Base-by-base conservation (phyloP, 2,888 invertebrate species). In the Patella caerulea region DNA sequence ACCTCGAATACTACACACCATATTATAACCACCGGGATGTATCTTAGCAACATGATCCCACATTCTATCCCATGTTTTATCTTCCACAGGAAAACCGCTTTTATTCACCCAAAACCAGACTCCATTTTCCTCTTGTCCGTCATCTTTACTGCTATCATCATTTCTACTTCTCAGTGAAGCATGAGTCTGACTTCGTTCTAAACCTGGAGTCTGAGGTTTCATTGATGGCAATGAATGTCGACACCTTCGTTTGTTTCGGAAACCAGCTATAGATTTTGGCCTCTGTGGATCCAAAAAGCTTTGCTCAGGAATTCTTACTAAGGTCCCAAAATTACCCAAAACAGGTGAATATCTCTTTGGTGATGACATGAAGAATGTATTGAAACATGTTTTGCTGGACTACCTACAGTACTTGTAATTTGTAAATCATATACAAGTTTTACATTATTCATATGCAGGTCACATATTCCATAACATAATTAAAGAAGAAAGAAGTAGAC, bases 61-160 rank as follows among this genome's bases (percentile, higher is more conserved):
- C 92, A 92, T 91, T 75, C 89, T 82, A n/a, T 89, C 86, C 90
- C 91, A 92, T 5, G 91, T 90, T 74, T 83, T 81, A n/a, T 87
- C 86, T 82, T 89, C 87, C 24, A 92, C 85, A 7, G 92, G 92
- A 77, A 91, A 91, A 2, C 91, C 91, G 79, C 87, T 87, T 75
- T 88, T 89, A 82, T 92, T 92, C 45, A 92, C 89, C 86, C 89
- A 90, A 81, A 91, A 91, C 78, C 90, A 83, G 12, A 90, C 89
- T 19, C 89, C 90, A 84, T 87, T 89, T 71, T 90, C 89, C 72
- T 88, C 85, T n/a, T 82, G 84, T 17, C 84, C 86, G 52, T 90
- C 88, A 59, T 87, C 86, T 19, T 85, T 83, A 69, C 84, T 84
- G 12, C 82, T 77, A 3, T 79, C 55, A 17, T 71, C 69, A 54